Conservation (phyloP, 64 coral and sea anemone species). For the Pachyseris speciosa region DNA sequence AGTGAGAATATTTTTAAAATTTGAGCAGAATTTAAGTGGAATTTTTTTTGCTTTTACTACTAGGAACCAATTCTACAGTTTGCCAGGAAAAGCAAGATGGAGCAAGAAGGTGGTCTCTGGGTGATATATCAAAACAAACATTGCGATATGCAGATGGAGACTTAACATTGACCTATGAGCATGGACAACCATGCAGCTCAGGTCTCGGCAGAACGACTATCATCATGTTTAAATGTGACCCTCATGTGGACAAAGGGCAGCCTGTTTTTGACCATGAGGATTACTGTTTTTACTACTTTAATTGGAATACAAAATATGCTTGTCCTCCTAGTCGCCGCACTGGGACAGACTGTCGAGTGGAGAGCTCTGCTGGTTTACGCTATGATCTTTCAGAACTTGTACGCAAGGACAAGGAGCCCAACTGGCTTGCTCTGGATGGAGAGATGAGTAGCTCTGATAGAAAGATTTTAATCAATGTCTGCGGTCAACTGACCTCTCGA, state of each 20-base stretch:
- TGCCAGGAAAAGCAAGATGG: conserved; percentile 68
- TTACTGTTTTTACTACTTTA: conserved; percentile 87
- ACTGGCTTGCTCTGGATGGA: conserved; percentile 92
- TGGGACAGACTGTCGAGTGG: conserved; percentile 74
- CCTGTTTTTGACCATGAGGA: conserved; percentile 71
- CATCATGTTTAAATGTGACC: conserved; percentile 76
- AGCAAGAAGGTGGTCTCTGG: conserved; percentile 28
- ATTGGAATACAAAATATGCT: conserved; percentile 87
- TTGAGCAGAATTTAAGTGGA: no score
- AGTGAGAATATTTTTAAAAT: no score
- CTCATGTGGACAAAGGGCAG: conserved; percentile 21
- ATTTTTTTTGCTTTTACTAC: background rate
- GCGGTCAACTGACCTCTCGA: conserved; percentile 56
- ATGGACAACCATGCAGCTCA: conserved; percentile 57
- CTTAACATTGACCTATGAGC: conserved; percentile 62
- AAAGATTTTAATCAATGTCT: conserved; percentile 81
- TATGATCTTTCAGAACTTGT: conserved; percentile 89
- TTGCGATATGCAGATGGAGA: conserved; percentile 77
- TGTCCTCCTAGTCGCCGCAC: conserved; percentile 86
- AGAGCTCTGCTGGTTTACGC: conserved; percentile 38
- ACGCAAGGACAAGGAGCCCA: conserved; percentile 31
- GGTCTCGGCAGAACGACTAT: conserved; percentile 71
- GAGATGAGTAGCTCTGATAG: conserved; percentile 67
- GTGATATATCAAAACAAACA: conserved; percentile 48
- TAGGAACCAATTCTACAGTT: conserved; percentile 63